phyloP scores from a whole-genome alignment of 2,888 invertebrate species.

The Drosophila kanekoi region DNA sequence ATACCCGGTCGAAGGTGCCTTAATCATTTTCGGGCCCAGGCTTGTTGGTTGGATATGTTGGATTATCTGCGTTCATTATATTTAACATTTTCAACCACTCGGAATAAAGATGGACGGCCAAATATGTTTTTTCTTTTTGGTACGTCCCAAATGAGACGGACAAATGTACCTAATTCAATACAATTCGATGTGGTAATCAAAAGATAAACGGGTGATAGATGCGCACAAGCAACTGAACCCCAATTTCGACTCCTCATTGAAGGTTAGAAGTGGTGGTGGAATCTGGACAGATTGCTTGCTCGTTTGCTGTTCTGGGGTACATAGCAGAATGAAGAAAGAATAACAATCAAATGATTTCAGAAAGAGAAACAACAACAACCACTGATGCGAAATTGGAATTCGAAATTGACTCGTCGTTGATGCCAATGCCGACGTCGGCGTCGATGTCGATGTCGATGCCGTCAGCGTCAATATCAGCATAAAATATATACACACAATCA shows the following conservation, averaged over 20 bases:
- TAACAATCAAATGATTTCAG: constrained; percentile 76
- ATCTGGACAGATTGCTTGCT: constrained; percentile 48
- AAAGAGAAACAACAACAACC: constrained; percentile 48
- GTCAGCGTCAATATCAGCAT: constrained; percentile 44
- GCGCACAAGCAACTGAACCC: constrained; percentile 56
- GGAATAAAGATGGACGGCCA: constrained; percentile 3
- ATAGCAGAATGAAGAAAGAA: constrained; percentile 66
- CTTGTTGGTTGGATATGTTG: constrained; percentile 20
- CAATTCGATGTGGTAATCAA: constrained; percentile 78
- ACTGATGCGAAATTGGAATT: constrained; percentile 68
- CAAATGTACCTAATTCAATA: constrained; percentile 72
- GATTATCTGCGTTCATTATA: background rate
- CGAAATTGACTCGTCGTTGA: constrained; percentile 72
- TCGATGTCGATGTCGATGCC: constrained; percentile 64
- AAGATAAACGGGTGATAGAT: constrained; percentile 62
- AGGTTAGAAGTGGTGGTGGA: constrained; percentile 37
- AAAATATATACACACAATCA: constrained; percentile 9
- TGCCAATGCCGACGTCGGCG: constrained; percentile 61
- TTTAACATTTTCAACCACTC: background rate
- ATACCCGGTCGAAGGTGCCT: too few species aligned
- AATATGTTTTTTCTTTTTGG: constrained; percentile 5
- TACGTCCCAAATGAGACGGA: constrained; percentile 15
- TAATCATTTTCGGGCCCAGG: background rate
- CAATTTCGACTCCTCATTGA: constrained; percentile 15
- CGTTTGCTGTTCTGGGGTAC: constrained; percentile 23